Evolutionary conservation across 1,140 invertebrate species (phyloP).

Genomic region (Danaus melanippus): DNA sequence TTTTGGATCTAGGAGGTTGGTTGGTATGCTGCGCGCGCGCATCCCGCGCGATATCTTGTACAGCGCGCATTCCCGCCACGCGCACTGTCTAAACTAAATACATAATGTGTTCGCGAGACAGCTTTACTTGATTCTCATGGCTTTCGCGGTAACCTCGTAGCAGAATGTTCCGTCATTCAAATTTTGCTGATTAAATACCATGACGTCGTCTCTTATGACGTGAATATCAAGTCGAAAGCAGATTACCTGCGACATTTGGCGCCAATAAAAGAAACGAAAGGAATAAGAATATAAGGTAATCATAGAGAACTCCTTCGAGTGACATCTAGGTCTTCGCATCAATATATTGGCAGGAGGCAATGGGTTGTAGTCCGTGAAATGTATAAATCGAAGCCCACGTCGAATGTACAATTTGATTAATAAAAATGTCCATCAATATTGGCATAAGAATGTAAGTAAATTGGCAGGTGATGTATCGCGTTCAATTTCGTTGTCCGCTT

Average conservation of each 20-base stretch:
- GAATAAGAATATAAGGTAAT: too few relatives aligned
- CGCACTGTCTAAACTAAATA: slow-evolving; percentile 30
- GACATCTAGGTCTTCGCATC: too few relatives aligned
- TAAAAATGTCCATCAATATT: slow-evolving; percentile 27
- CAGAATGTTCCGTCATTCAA: slow-evolving; percentile 17
- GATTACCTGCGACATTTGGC: too few relatives aligned
- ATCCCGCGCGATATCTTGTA: slow-evolving; percentile 20
- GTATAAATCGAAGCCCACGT: neutral
- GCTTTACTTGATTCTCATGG: slow-evolving; percentile 26
- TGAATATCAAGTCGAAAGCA: slow-evolving; percentile 5
- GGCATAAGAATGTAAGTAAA: slow-evolving; percentile 29
- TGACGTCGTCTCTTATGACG: slow-evolving; percentile 2
- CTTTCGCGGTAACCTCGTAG: slow-evolving; percentile 15
- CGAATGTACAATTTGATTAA: slow-evolving; percentile 22
- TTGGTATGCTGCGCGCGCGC: slow-evolving; percentile 22
- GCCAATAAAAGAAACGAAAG: too few relatives aligned
- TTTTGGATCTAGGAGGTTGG: slow-evolving; percentile 19
- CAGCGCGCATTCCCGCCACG: slow-evolving; percentile 19
- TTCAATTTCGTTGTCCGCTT: slow-evolving; percentile 19
- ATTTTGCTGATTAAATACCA: slow-evolving; percentile 15
- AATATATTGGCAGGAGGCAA: too few relatives aligned
- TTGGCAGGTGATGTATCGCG: slow-evolving; percentile 26
- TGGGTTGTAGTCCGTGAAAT: too few relatives aligned
- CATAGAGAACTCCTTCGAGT: too few relatives aligned
- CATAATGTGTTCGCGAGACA: slow-evolving; percentile 27